phyloP scores from a whole-genome alignment of 2,113 vertebrate genomes.

The Cryptomyrus ogoouensis region DNA sequence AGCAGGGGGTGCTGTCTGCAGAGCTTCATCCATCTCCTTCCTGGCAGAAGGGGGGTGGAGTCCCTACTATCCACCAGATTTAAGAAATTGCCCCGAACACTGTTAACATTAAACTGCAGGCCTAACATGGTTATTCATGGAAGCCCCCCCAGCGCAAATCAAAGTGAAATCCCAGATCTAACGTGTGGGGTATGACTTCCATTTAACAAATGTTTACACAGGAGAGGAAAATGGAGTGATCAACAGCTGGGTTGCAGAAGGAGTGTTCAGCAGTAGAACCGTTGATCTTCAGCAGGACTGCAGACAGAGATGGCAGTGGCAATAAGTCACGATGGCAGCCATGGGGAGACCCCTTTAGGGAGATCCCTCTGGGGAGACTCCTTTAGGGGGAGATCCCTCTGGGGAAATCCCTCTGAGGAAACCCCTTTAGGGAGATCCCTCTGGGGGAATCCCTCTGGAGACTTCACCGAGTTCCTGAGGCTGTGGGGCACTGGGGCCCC shows the following conservation, averaged over 20 bases:
- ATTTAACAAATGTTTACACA: background rate
- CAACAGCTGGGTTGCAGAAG: background rate
- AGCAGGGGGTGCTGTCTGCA: background rate
- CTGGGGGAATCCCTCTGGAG: background rate
- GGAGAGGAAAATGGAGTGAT: background rate
- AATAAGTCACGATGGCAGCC: background rate
- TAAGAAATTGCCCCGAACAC: background rate
- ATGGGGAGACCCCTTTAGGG: background rate
- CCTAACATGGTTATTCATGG: background rate
- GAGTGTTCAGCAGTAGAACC: background rate
- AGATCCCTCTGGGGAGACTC: background rate
- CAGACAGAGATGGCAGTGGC: background rate
- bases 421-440: background rate
- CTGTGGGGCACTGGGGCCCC: background rate
- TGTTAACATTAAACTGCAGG: background rate
- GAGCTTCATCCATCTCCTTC: background rate
- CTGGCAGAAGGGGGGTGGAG: background rate
- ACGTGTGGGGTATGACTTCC: background rate
- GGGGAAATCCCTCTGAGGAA: too few relatives aligned
- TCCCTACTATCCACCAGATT: background rate
- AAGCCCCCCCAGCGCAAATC: background rate
- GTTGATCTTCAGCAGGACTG: background rate
- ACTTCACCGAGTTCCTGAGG: background rate
- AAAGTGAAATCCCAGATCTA: background rate
- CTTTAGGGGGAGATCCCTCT: background rate